Evolutionary conservation across 2,113 vertebrate species (phyloP).

Genomic region (Boulengeromyrus knoepffleri): DNA sequence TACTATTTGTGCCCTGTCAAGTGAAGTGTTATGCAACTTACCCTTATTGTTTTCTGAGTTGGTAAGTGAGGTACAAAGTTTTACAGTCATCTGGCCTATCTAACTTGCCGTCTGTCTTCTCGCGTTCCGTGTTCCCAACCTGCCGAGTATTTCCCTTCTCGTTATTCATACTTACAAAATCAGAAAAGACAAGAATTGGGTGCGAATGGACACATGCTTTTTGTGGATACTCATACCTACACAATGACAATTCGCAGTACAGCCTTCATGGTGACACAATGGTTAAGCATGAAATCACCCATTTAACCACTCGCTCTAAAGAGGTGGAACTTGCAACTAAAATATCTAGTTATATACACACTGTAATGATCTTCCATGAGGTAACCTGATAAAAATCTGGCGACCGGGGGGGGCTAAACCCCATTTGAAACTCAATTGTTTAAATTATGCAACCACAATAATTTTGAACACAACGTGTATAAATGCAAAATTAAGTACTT

Average conservation of each 20-base stretch:
- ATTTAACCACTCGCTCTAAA: background rate
- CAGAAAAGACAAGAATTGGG: background rate
- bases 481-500: conserved; percentile 5
- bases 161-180: background rate
- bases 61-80: background rate
- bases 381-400: background rate
- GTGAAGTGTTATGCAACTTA: background rate
- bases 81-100: background rate
- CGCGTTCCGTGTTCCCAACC: background rate
- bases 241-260: background rate
- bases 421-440: background rate
- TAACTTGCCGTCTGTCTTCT: background rate
- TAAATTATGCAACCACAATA: background rate
- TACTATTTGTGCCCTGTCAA: background rate
- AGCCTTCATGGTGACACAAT: background rate
- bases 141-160: background rate
- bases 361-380: background rate
- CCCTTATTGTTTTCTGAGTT: too few species aligned
- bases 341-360: background rate
- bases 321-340: too few species aligned
- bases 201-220: background rate
- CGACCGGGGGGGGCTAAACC: background rate
- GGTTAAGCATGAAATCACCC: background rate
- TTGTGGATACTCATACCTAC: background rate
- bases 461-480: background rate